Percentiles rank a stretch among this genome's conserved stretches.
Conservation (phyloP, 2,888 invertebrate genomes). For the Tenthredo scrophulariae region DNA sequence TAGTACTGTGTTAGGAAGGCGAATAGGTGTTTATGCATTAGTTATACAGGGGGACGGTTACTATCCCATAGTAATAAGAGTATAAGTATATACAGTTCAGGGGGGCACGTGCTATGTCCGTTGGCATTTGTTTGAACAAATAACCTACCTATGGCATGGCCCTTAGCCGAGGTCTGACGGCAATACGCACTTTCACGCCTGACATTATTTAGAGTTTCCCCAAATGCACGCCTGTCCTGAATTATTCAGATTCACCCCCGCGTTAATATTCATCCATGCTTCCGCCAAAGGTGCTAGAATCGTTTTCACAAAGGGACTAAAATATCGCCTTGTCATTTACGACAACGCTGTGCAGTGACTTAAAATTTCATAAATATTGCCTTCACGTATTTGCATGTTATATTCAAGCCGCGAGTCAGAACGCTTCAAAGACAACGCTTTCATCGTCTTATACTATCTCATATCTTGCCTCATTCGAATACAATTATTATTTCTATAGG, state of each 20-base stretch:
- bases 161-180: constrained; percentile 3
- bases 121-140: constrained; percentile 12
- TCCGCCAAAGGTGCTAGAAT: constrained; percentile 53
- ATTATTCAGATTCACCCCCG: constrained; percentile 52
- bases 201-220: constrained; percentile 51
- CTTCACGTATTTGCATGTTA: constrained; percentile 44
- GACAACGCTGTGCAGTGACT: constrained; percentile 52
- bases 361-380: constrained; percentile 55
- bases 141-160: not conserved
- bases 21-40: constrained; percentile 9
- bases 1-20: not conserved
- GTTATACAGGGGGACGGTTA: not conserved
- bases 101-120: constrained; percentile 22
- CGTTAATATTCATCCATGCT: constrained; percentile 53
- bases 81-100: not conserved
- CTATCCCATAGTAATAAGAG: not conserved
- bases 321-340: constrained; percentile 55
- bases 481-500: not conserved
- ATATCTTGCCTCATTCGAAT: constrained; percentile 7
- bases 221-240: constrained; percentile 46
- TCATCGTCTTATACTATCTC: constrained; percentile 24
- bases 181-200: constrained; percentile 48
- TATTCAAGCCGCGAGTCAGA: constrained; percentile 49
- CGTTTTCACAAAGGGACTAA: constrained; percentile 56
- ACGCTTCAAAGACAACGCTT: constrained; percentile 43